Conservation (phyloP, 2,888 invertebrate genomes). For the Choristoneura rosaceana region DNA sequence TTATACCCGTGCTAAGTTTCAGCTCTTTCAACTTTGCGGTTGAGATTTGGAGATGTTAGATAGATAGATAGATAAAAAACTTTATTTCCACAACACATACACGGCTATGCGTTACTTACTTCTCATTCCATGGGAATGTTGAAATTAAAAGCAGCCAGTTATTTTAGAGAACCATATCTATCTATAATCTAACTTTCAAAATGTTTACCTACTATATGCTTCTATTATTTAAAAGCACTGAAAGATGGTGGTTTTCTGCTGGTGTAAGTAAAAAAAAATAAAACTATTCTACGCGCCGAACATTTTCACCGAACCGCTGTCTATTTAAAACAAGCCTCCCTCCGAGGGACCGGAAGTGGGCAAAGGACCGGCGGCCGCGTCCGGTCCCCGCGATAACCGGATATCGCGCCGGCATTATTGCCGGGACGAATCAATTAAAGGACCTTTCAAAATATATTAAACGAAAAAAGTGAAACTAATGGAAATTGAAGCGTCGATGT, state of each 20-base stretch:
- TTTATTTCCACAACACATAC: no score
- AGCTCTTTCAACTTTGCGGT: no score
- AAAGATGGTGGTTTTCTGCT: neutral
- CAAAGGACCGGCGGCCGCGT: slow-evolving; percentile 46
- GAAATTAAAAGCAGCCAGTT: no score
- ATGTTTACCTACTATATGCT: no score
- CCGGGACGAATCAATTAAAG: slow-evolving; percentile 48
- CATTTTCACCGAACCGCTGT: slow-evolving; percentile 2
- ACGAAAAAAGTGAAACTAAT: slow-evolving; percentile 15
- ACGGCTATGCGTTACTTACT: no score
- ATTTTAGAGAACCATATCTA: no score
- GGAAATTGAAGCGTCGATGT: slow-evolving; percentile 5
- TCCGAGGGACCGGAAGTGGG: slow-evolving; percentile 32
- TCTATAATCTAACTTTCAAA: no score
- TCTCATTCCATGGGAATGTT: no score
- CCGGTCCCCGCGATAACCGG: slow-evolving; percentile 55
- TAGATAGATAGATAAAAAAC: no score
- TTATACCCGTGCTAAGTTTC: no score
- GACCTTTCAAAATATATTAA: slow-evolving; percentile 7
- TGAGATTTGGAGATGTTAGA: no score
- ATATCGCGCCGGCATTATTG: slow-evolving; percentile 68
- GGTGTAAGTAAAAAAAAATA: neutral
- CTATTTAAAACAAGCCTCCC: slow-evolving; percentile 22
- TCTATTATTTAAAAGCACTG: no score
- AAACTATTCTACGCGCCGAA: neutral